These are phyloP conservation scores for Barbus barbus DNA, from an alignment of 2,113 vertebrate genomes.

Conservation along the genomic window DNA sequence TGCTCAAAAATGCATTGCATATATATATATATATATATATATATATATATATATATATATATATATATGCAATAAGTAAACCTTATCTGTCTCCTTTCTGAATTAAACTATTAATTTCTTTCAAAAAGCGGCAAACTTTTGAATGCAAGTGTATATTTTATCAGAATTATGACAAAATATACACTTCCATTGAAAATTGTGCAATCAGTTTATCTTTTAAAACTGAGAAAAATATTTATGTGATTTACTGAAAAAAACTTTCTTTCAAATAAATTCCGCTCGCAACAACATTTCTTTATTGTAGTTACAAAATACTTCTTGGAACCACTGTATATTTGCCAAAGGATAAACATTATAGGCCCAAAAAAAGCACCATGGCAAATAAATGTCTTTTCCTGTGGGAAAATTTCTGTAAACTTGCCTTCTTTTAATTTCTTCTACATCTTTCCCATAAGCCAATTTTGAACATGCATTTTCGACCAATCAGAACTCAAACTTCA, in stretches of 20 bases:
- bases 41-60: too few species aligned
- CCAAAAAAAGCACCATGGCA: background rate
- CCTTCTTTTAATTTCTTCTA: background rate
- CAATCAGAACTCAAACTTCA: background rate
- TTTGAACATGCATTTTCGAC: background rate
- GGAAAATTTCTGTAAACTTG: background rate
- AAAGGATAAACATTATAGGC: background rate
- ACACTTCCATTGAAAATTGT: too few species aligned
- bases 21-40: too few species aligned
- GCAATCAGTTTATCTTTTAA: background rate
- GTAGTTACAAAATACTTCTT: background rate
- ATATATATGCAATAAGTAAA: too few species aligned
- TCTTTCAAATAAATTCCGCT: background rate
- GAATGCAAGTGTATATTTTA: background rate
- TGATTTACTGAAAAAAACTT: background rate
- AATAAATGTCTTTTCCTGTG: slow-evolving; percentile 14
- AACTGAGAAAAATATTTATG: background rate
- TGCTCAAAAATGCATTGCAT: too few species aligned
- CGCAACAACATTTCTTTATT: background rate
- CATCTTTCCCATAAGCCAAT: background rate
- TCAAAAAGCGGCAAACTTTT: background rate
- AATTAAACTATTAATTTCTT: too few species aligned
- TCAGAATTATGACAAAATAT: too few species aligned
- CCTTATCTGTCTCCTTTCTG: too few species aligned
- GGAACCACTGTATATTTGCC: background rate